A percentile compares a stretch with the other conserved stretches of the same genome.
These are phyloP conservation scores for Ceratotherium simum DNA, from an alignment of 2,113 vertebrate genomes.

Conservation along the genomic window DNA sequence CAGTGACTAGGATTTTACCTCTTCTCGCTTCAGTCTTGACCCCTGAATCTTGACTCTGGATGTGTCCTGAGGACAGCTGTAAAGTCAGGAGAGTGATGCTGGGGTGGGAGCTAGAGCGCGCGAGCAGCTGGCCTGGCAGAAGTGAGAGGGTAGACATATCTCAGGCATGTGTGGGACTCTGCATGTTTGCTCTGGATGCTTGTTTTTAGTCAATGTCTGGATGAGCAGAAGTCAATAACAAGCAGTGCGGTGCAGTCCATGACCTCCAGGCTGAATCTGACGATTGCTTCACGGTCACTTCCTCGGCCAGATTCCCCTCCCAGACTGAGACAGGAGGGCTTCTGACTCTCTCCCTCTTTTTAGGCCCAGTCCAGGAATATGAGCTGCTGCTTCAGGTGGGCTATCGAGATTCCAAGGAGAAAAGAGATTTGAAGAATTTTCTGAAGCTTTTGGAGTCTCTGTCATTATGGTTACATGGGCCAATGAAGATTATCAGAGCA, in stretches of 20 bases:
- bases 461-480: neutral
- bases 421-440: constrained; percentile 44
- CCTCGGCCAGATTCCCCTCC: neutral
- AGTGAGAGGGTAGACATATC: neutral
- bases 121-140: neutral
- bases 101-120: rapidly evolving
- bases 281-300: neutral
- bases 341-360: neutral
- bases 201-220: neutral
- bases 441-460: constrained; percentile 14
- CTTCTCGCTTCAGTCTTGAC: neutral
- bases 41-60: neutral
- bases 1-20: neutral
- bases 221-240: neutral
- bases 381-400: constrained; percentile 72
- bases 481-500: neutral
- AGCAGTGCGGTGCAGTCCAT: rapidly evolving
- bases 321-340: neutral
- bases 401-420: constrained; percentile 62
- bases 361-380: constrained; percentile 56
- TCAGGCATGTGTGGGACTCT: too few species aligned
- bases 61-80: neutral
- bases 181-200: neutral
- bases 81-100: neutral
- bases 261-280: neutral